These are phyloP conservation scores for Psittacula echo DNA, from an alignment of 2,797 vertebrate genomes.

Conservation along the genomic window DNA sequence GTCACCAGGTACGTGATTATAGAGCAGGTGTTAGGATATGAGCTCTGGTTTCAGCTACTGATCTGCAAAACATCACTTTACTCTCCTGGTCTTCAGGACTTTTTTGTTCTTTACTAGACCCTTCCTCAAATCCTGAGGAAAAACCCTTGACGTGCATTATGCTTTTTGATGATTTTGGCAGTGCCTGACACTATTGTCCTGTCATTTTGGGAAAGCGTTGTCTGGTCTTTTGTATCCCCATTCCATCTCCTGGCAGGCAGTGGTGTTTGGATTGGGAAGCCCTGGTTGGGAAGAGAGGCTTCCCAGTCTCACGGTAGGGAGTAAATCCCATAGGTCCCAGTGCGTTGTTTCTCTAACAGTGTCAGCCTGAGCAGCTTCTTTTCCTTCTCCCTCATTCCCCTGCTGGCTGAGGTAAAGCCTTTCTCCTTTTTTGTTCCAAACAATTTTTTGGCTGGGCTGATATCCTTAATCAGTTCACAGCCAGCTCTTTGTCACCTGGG, in stretches of 20 bases:
- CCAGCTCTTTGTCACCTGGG: neutral
- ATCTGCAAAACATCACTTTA: neutral
- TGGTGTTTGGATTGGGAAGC: neutral
- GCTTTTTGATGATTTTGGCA: neutral
- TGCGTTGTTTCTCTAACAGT: neutral
- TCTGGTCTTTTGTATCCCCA: neutral
- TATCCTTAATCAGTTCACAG: neutral
- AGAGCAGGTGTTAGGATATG: neutral
- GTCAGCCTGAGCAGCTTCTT: neutral
- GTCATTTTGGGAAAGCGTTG: accelerated
- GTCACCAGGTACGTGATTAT: neutral
- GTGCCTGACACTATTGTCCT: neutral
- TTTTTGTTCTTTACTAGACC: neutral
- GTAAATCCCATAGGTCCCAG: neutral
- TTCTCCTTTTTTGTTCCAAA: neutral
- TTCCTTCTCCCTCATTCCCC: neutral
- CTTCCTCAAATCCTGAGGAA: neutral
- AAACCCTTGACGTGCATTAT: neutral
- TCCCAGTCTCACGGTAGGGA: accelerated
- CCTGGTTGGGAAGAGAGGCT: neutral
- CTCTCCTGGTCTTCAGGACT: neutral
- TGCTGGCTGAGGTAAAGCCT: neutral
- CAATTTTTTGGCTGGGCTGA: neutral
- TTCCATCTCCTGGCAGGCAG: accelerated
- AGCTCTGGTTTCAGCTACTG: neutral